Evolutionary conservation across 2,113 vertebrate genomes (phyloP).

Genomic region (Sphyrna mokarran): DNA sequence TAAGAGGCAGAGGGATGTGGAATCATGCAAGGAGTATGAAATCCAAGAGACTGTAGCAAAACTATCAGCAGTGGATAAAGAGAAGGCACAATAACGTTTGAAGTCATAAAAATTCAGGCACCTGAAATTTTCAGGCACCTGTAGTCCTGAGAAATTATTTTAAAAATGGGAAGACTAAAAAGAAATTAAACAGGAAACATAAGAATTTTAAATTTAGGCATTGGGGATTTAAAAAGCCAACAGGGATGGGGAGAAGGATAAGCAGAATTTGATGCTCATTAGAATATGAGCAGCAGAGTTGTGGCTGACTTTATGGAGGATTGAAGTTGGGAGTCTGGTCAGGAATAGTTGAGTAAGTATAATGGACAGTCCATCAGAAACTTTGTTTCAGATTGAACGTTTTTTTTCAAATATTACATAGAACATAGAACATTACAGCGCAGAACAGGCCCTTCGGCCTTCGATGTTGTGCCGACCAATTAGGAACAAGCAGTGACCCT

Average conservation of each 20-base stretch:
- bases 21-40: not conserved
- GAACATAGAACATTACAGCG: no score
- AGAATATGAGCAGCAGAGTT: not conserved
- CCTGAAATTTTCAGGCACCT: not conserved
- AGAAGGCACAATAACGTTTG: not conserved
- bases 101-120: not conserved
- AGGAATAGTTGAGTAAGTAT: not conserved
- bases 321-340: not conserved
- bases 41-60: not conserved
- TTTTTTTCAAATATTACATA: not conserved
- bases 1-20: not conserved
- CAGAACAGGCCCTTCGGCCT: no score
- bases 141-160: not conserved
- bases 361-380: not conserved
- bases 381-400: not conserved
- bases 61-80: not conserved
- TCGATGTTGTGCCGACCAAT: no score
- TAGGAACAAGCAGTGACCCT: no score
- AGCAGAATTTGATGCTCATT: not conserved
- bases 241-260: not conserved
- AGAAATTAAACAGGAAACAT: not conserved
- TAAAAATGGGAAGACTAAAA: not conserved
- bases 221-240: not conserved
- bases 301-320: not conserved
- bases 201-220: not conserved